Conservation (phyloP, 2,113 vertebrate genomes). For the Chelonoidis abingdonii region DNA sequence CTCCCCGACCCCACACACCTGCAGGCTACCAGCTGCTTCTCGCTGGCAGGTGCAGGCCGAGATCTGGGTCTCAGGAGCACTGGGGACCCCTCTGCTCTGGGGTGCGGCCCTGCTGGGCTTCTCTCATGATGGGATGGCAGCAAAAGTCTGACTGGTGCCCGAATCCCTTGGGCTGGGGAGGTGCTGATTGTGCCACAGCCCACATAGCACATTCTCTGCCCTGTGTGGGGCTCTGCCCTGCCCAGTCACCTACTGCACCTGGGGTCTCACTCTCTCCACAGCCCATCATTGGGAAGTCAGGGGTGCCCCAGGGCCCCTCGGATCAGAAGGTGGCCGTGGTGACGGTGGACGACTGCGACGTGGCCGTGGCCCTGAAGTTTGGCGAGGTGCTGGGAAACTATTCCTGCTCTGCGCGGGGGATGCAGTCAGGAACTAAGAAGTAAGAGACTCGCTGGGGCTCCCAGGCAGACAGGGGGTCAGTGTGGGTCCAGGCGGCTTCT, state of each 20-base stretch:
- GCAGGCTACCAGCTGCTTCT: no score
- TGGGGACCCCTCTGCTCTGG: no score
- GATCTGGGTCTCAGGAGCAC: no score
- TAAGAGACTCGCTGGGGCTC: constrained; percentile 64
- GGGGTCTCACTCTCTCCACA: constrained; percentile 44
- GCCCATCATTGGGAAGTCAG: constrained; percentile 88
- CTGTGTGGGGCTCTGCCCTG: not conserved
- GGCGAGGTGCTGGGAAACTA: constrained; percentile 90
- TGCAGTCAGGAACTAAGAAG: constrained; percentile 95
- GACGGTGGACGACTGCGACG: constrained; percentile 92
- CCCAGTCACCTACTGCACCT: not conserved
- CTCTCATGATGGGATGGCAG: not conserved
- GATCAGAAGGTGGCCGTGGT: constrained; percentile 94
- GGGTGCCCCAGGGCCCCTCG: constrained; percentile 92
- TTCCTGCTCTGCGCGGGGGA: constrained; percentile 92
- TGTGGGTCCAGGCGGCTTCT: not conserved
- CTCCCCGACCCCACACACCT: not conserved
- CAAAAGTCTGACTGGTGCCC: not conserved
- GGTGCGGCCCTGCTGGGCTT: no score
- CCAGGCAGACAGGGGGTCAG: not conserved
- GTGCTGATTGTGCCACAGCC: not conserved
- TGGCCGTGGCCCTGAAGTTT: constrained; percentile 89
- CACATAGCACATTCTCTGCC: not conserved
- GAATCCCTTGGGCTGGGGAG: not conserved
- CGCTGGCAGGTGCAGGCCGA: no score